These are phyloP conservation scores for Chloebia gouldiae DNA, from an alignment of 2,113 vertebrate genomes.

Conservation along the genomic window DNA sequence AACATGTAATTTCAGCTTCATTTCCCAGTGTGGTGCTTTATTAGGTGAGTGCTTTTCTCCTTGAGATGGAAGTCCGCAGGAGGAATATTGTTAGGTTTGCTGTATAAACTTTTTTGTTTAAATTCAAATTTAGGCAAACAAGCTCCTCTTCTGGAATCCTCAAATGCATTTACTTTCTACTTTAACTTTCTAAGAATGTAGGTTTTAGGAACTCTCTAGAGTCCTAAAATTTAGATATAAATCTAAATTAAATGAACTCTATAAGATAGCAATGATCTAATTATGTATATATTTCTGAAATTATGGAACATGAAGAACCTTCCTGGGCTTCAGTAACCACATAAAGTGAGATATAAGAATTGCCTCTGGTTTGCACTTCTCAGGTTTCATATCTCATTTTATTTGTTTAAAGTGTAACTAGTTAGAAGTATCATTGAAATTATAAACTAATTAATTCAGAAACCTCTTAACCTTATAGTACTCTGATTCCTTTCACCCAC, in stretches of 20 bases:
- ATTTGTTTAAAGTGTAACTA: background rate
- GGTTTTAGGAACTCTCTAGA: background rate
- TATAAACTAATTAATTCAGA: background rate
- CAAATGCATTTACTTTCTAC: background rate
- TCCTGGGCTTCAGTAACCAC: background rate
- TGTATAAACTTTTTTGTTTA: background rate
- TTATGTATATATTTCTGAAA: background rate
- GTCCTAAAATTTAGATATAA: background rate
- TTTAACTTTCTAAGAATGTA: background rate
- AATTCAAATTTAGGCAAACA: background rate
- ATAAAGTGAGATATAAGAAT: background rate
- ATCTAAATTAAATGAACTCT: background rate
- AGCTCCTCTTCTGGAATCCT: background rate
- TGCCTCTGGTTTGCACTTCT: background rate
- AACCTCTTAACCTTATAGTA: background rate
- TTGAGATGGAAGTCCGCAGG: background rate
- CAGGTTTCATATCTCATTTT: background rate
- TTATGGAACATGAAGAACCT: background rate
- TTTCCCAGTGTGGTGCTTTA: background rate
- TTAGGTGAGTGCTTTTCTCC: background rate
- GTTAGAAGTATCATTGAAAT: background rate
- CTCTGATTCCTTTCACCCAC: background rate
- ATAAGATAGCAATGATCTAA: background rate
- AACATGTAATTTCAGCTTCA: background rate
- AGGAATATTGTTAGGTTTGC: background rate